A percentile compares a stretch with the other conserved stretches of the same genome.
Conservation (phyloP, 2,888 invertebrate genomes). For the Oligia fasciuncula region DNA sequence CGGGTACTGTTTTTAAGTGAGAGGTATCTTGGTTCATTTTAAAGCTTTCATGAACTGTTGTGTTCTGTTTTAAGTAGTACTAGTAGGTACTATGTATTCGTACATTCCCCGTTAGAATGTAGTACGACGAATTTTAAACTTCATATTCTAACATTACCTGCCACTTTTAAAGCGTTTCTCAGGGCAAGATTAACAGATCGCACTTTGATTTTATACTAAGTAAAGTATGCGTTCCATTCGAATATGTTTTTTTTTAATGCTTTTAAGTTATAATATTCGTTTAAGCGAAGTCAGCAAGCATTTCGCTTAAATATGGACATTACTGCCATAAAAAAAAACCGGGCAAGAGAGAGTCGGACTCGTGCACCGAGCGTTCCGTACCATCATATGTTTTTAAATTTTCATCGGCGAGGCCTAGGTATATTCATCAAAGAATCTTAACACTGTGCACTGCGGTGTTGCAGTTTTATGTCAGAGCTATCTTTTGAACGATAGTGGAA, state of each 20-base stretch:
- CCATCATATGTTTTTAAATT: too few species aligned
- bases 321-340: background rate
- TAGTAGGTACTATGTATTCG: background rate
- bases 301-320: background rate
- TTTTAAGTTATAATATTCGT: too few species aligned
- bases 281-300: too few species aligned
- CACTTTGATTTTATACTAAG: background rate
- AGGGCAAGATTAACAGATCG: background rate
- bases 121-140: background rate
- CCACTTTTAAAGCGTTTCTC: background rate
- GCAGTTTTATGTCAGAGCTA: too few species aligned
- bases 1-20: background rate
- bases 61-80: too few species aligned
- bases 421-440: too few species aligned
- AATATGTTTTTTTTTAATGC: too few species aligned
- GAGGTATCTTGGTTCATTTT: background rate
- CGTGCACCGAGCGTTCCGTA: too few species aligned
- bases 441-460: too few species aligned
- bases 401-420: too few species aligned
- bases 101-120: background rate
- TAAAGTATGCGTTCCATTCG: background rate
- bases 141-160: background rate
- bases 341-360: too few species aligned
- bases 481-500: too few species aligned
- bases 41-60: background rate